Base-by-base conservation (phyloP, 1,140 invertebrate species). In the Pararge aegeria region DNA sequence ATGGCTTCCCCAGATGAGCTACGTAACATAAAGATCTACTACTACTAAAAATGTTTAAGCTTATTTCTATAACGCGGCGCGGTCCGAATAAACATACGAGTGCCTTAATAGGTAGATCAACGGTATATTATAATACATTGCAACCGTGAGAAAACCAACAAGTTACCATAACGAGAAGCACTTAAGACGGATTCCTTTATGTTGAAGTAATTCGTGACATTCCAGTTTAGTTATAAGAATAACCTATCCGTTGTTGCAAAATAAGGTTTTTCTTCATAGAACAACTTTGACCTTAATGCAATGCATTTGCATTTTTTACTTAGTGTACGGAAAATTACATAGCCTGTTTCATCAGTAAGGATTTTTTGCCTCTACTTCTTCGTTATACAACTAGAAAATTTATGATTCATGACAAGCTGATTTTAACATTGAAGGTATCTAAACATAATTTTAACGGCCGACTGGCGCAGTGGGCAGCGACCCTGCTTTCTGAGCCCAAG, bases 101-200 rank as follows among this genome's bases (percentile, higher is more conserved):
- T 20, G 19, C 42, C 42, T 46, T 46, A 46, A 46, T 20, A 46
- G 42, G 18, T n/a, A 42, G 37, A 54, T 61, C 34, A 55, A 50
- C 49, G 56, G 46, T 50, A 42, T 55, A 56, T 62, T 55, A 61
- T 61, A 53, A 34, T 42, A 38, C 46, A 46, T 55, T 44, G 24
- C 37, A 42, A 56, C 53, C 60, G 60, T 62, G 60, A 53, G 60
- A 62, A 61, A 61, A 55, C 44, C 15, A 48, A 49, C 53, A 20
- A 24, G 53, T 21, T 44, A 18, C 50, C 42, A 46, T 46, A 60
- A 52, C 50, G 46, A 44, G 58, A 48, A 61, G 29, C 30, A 53
- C 51, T 42, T 46, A 46, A 30, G 42, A 30, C 37, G 29, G 29
- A 54, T 54, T 37, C 58, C 50, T 60, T 60, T 61, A 52, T 61